Base-by-base conservation (phyloP, 2,797 vertebrate species). In the Melopsittacus undulatus region DNA sequence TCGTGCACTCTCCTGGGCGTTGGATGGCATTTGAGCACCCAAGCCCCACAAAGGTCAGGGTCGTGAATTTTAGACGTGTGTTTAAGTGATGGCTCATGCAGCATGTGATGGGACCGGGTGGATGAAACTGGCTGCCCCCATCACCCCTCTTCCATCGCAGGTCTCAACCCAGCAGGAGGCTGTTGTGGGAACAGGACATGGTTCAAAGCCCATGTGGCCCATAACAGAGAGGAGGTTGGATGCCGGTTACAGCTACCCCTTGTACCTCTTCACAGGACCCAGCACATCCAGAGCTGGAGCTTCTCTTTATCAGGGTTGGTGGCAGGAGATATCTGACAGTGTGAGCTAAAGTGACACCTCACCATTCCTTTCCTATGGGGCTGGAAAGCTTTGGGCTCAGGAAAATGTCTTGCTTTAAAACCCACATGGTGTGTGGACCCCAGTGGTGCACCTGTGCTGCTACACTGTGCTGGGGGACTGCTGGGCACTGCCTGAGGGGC, bases 391-490 rank as follows among this genome's bases (percentile, higher is more conserved):
- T 45, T 61, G 42, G 16, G 16, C 29, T 68, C 13, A 20, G 70
- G 56, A 66, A 61, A 34, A 43, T 11, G 3, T 38, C 49, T 32
- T 84, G 14, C 22, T 62, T 69, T 86, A 38, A 81, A 87, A 24
- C 13, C 30, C 3, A 0, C 29, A 20, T 4, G 14, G 17, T 68
- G 11, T 23, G 27, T 34, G 62, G 62, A 51, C 15, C 63, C 34
- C 51, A n/a, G 24, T 49, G 22, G 24, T 0, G 0, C 21, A 14
- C 42, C 51, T 66, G 54, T 2, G 0, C 32, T 61, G 23, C 74
- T 46, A 19, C 0, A 0, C 34, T 7, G 0, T 46, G 8, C 45
- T 7, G 2, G 54, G 32, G 43, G 7, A 2, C 49, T 20, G 14
- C 19, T 42, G 13, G 57, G 38, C n/a, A 6, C 19, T 61, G 46